Conservation (phyloP, 2,888 invertebrate genomes). For the Oeneis ivallda region DNA sequence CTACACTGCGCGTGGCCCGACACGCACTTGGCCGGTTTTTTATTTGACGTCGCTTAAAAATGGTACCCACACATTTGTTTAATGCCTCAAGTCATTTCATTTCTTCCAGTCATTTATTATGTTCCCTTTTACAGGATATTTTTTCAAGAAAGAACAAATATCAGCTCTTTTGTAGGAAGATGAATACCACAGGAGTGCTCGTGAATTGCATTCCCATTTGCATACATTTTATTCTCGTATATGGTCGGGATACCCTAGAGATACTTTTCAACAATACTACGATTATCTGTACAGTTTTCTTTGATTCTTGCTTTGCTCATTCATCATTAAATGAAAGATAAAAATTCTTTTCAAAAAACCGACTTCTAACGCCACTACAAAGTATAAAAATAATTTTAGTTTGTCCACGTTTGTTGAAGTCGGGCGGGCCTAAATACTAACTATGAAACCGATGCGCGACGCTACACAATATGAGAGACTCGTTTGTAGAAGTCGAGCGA, state of each 20-base stretch:
- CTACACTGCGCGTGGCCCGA: no score
- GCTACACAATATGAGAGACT: no score
- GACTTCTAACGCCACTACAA: no score
- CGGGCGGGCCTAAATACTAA: no score
- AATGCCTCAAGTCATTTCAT: background rate
- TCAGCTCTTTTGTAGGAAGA: conserved; percentile 6
- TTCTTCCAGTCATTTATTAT: no score
- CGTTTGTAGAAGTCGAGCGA: no score
- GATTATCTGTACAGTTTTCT: background rate
- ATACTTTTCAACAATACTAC: conserved; percentile 26
- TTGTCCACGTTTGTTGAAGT: no score
- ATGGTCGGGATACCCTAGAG: conserved; percentile 25
- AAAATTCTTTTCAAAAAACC: no score
- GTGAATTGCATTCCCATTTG: conserved; percentile 31
- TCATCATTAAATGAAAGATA: background rate
- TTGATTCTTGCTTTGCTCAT: conserved; percentile 12
- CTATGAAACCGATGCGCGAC: no score
- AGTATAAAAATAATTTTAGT: no score
- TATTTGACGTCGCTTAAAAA: no score
- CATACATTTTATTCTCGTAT: conserved; percentile 33
- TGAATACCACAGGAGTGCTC: conserved; percentile 28
- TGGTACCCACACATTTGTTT: background rate
- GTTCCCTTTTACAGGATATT: background rate
- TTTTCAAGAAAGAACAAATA: conserved; percentile 11
- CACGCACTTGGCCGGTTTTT: no score